These are phyloP conservation scores for Nipponacmea schrenckii DNA, from an alignment of 2,888 invertebrate species.

Conservation along the genomic window DNA sequence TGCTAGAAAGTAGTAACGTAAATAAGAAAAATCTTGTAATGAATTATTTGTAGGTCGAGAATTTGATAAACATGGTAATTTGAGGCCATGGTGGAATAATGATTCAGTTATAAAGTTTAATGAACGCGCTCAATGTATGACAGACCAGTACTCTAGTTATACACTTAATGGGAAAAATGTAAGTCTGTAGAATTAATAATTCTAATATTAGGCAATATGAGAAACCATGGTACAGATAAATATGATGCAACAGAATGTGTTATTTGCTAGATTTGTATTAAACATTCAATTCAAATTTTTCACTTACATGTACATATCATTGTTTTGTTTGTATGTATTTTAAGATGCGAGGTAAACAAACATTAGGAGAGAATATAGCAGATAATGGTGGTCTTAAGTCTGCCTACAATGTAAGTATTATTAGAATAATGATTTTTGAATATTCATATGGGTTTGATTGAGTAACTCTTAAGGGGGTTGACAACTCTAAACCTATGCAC, in stretches of 20 bases:
- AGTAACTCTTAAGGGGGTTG: no score
- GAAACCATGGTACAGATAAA: no score
- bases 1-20: no score
- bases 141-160: conserved; percentile 84
- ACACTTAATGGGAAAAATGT: conserved; percentile 71
- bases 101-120: conserved; percentile 53
- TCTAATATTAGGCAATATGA: no score
- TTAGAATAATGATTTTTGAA: not conserved
- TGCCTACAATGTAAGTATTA: conserved; percentile 55
- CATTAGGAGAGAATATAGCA: conserved; percentile 67
- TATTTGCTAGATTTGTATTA: no score
- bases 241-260: no score
- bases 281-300: no score
- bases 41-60: conserved; percentile 50
- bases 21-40: not conserved
- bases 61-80: conserved; percentile 63
- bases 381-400: conserved; percentile 67
- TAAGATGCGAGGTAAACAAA: conserved; percentile 64
- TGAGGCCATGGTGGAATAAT: conserved; percentile 64
- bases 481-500: no score
- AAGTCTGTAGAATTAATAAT: conserved; percentile 23
- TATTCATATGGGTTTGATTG: no score
- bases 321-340: not conserved
- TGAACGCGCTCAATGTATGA: conserved; percentile 56
- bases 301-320: no score